phyloP scores from a whole-genome alignment of 2,113 vertebrate genomes.

The Chaenocephalus aceratus region DNA sequence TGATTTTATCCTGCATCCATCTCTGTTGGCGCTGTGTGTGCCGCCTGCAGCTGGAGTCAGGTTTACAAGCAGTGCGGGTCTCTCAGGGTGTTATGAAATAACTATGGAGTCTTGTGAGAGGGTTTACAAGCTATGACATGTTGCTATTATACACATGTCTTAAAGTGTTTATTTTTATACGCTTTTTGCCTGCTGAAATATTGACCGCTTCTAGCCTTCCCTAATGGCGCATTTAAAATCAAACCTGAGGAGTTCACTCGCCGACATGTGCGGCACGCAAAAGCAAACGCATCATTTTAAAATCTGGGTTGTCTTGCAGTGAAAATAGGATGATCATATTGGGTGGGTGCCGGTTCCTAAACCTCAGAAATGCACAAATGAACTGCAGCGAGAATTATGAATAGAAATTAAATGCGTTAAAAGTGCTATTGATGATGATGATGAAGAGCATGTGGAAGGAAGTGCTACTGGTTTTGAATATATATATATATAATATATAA shows the following conservation, averaged over 20 bases:
- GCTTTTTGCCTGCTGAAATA: not conserved
- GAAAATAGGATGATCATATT: not conserved
- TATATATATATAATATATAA: not conserved
- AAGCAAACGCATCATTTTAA: not conserved
- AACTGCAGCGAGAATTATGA: not conserved
- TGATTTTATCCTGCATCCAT: not conserved
- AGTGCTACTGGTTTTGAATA: slow-evolving; percentile 3
- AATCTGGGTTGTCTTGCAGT: not conserved
- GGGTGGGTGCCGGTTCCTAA: not conserved
- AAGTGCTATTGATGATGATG: not conserved
- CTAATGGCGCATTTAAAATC: not conserved
- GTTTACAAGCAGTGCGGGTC: not conserved
- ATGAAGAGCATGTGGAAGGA: not conserved
- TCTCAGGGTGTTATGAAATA: slow-evolving; percentile 12
- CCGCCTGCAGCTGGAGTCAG: too few relatives aligned
- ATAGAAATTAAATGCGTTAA: not conserved
- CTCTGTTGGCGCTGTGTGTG: not conserved
- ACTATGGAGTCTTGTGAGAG: not conserved
- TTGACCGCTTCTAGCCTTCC: not conserved
- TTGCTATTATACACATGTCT: not conserved
- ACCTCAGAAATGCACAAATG: not conserved
- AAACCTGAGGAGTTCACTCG: not conserved
- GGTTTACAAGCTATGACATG: not conserved
- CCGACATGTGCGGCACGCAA: not conserved
- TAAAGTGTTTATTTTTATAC: slow-evolving; percentile 1